Evolutionary conservation across 2,113 vertebrate genomes (phyloP).

Genomic region (Scomber scombrus): DNA sequence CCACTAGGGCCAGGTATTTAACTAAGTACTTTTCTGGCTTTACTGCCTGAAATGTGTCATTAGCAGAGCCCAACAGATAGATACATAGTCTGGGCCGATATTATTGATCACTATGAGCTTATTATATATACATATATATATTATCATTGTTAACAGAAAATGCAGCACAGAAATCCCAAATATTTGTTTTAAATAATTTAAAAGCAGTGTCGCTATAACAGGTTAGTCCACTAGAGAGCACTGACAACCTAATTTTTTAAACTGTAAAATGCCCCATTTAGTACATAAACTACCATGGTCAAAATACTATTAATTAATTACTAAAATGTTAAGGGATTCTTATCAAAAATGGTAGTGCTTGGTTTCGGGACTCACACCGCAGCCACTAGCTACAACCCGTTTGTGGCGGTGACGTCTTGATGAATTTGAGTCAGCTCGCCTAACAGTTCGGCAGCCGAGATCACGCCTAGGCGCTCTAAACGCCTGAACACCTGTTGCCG

Average conservation of each 20-base stretch:
- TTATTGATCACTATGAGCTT: not conserved
- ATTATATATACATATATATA: not conserved
- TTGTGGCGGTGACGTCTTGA: too few relatives aligned
- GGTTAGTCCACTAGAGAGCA: conserved; percentile 3
- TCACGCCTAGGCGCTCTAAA: too few relatives aligned
- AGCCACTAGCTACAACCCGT: too few relatives aligned
- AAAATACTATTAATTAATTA: not conserved
- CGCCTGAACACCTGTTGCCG: too few relatives aligned
- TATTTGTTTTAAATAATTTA: too few relatives aligned
- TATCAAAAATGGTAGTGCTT: too few relatives aligned
- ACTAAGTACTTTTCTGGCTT: not conserved
- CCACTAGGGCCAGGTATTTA: not conserved
- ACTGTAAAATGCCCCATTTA: not conserved
- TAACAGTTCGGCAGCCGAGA: too few relatives aligned
- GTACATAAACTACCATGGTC: not conserved
- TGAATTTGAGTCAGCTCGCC: too few relatives aligned
- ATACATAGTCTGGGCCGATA: not conserved
- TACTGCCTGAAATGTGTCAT: not conserved
- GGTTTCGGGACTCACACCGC: too few relatives aligned
- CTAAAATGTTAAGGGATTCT: not conserved
- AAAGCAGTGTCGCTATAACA: not conserved
- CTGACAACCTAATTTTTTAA: not conserved
- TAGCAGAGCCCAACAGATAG: too few relatives aligned
- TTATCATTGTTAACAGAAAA: not conserved
- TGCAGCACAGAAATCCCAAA: not conserved